phyloP scores from a whole-genome alignment of 2,113 vertebrate genomes.

The Ardeotis arabs region DNA sequence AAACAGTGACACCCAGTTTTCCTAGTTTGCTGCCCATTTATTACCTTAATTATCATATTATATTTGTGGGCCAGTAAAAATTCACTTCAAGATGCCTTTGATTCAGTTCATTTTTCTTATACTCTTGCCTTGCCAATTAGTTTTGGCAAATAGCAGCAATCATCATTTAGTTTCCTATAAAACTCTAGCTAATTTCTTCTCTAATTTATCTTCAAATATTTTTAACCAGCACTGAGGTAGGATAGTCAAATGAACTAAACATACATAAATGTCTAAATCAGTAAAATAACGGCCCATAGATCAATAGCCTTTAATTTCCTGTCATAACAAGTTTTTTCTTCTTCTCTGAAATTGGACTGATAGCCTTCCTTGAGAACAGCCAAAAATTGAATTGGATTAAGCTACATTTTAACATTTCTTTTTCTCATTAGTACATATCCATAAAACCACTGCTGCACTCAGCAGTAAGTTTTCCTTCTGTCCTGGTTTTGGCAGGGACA shows the following conservation, averaged over 20 bases:
- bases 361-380: background rate
- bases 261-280: background rate
- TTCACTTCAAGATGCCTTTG: background rate
- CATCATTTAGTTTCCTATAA: background rate
- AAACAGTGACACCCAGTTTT: background rate
- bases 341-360: background rate
- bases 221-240: background rate
- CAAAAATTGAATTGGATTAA: background rate
- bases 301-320: background rate
- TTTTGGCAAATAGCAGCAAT: background rate
- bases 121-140: background rate
- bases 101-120: background rate
- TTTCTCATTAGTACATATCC: background rate
- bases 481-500: too few species aligned
- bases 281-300: background rate
- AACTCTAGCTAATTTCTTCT: background rate
- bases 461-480: background rate
- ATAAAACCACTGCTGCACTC: background rate
- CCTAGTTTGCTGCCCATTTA: background rate
- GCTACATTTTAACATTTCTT: background rate
- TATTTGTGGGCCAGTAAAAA: background rate
- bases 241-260: background rate
- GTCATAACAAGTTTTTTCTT: background rate
- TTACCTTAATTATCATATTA: background rate
- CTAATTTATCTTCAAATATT: background rate